Conservation (phyloP, 2,888 invertebrate species). For the Amphiduros pacificus region DNA sequence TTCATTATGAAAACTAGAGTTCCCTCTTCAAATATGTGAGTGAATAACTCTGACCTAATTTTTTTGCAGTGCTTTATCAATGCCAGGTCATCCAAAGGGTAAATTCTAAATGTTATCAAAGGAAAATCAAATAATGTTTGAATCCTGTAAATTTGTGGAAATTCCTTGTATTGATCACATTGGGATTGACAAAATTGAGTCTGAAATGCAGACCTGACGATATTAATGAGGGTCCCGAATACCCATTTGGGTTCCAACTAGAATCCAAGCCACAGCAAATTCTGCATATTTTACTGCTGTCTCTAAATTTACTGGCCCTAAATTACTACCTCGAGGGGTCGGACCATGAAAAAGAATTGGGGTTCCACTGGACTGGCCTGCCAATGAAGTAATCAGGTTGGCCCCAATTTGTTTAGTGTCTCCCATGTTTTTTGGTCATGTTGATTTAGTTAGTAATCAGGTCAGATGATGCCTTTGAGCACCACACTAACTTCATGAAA, state of each 20-base stretch:
- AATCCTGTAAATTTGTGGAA: conserved; percentile 1
- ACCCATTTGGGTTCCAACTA: neutral
- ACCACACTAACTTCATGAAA: conserved; percentile 6
- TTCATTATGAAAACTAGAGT: no score
- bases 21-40: no score
- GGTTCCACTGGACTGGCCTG: no score
- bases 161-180: neutral
- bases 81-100: neutral
- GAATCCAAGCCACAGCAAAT: neutral
- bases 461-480: neutral
- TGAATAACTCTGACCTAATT: no score
- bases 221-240: conserved; percentile 8
- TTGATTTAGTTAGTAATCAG: conserved; percentile 12
- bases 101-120: neutral
- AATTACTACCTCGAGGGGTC: neutral
- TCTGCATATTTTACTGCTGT: conserved; percentile 1
- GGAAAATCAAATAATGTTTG: conserved; percentile 4
- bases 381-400: conserved; percentile 7
- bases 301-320: conserved; percentile 1
- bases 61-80: no score
- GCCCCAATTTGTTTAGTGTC: conserved; percentile 12
- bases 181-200: neutral
- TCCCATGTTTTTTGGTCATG: conserved; percentile 1
- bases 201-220: no score
- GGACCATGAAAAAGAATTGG: conserved; percentile 10